These are phyloP conservation scores for Sylvicola fuscatus DNA, from an alignment of 2,888 invertebrate genomes.

Conservation along the genomic window DNA sequence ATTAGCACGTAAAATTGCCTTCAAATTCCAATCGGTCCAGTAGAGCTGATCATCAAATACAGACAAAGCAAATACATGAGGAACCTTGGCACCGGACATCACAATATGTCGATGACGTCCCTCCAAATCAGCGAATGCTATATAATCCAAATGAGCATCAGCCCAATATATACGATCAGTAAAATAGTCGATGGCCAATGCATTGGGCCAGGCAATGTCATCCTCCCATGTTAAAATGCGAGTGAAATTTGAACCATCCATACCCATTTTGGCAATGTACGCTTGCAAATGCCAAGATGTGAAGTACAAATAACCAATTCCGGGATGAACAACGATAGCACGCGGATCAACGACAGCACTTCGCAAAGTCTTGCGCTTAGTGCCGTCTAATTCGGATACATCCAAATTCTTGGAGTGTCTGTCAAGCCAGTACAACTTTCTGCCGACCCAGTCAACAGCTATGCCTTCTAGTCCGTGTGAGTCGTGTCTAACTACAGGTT, in stretches of 20 bases:
- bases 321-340: conserved; percentile 87
- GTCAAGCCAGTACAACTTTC: conserved; percentile 95
- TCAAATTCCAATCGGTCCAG: conserved; percentile 98
- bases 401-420: conserved; percentile 87
- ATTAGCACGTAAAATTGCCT: conserved; percentile 75
- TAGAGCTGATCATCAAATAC: conserved; percentile 85
- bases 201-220: conserved; percentile 97
- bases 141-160: conserved; percentile 94
- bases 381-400: conserved; percentile 85
- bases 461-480: conserved; percentile 95
- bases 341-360: conserved; percentile 83
- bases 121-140: conserved; percentile 85
- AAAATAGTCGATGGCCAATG: conserved; percentile 88
- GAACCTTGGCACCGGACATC: conserved; percentile 59
- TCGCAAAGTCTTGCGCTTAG: conserved; percentile 71
- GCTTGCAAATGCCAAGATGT: conserved; percentile 93
- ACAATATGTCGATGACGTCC: conserved; percentile 72
- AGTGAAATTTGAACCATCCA: conserved; percentile 88
- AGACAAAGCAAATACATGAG: conserved; percentile 88
- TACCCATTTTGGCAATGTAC: conserved; percentile 89
- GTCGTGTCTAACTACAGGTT: conserved; percentile 77
- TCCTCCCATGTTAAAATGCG: conserved; percentile 79
- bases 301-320: conserved; percentile 81
- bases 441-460: conserved; percentile 88
- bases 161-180: conserved; percentile 93